These are phyloP conservation scores for Lysandra coridon DNA, from an alignment of 2,888 invertebrate genomes.

Conservation along the genomic window DNA sequence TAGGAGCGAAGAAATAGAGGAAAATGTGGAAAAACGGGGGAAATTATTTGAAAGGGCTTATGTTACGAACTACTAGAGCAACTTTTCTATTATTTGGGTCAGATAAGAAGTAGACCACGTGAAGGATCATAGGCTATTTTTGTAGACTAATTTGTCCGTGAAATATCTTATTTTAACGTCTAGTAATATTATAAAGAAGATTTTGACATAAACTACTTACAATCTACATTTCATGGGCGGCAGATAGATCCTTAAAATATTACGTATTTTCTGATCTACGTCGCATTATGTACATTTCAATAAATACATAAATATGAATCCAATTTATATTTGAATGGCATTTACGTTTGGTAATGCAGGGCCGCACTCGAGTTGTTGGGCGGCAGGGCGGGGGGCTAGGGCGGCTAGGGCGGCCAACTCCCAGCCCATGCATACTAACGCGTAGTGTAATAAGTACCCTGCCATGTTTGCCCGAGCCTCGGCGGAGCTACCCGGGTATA, in stretches of 20 bases:
- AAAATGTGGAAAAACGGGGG: no score
- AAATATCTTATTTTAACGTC: no score
- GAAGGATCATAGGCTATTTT: no score
- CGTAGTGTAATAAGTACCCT: slow-evolving; percentile 71
- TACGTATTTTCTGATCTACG: not conserved
- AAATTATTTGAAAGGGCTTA: no score
- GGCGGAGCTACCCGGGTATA: slow-evolving; percentile 13
- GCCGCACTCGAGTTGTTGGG: slow-evolving; percentile 40
- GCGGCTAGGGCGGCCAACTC: slow-evolving; percentile 56
- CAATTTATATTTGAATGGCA: slow-evolving; percentile 21
- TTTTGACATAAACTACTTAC: no score
- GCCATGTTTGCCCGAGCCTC: slow-evolving; percentile 59
- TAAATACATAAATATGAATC: slow-evolving; percentile 1
- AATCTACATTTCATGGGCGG: no score
- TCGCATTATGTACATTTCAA: not conserved
- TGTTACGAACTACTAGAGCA: no score
- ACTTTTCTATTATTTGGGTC: no score
- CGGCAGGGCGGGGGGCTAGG: slow-evolving; percentile 50
- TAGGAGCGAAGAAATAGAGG: no score
- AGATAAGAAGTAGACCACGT: no score
- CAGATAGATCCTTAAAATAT: not conserved
- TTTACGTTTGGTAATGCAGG: slow-evolving; percentile 31
- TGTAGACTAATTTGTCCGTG: no score
- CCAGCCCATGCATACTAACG: slow-evolving; percentile 80
- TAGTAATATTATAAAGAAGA: no score